These are phyloP conservation scores for Caenorhabditis sp. DNA, from an alignment of 2,888 invertebrate genomes.

Conservation along the genomic window DNA sequence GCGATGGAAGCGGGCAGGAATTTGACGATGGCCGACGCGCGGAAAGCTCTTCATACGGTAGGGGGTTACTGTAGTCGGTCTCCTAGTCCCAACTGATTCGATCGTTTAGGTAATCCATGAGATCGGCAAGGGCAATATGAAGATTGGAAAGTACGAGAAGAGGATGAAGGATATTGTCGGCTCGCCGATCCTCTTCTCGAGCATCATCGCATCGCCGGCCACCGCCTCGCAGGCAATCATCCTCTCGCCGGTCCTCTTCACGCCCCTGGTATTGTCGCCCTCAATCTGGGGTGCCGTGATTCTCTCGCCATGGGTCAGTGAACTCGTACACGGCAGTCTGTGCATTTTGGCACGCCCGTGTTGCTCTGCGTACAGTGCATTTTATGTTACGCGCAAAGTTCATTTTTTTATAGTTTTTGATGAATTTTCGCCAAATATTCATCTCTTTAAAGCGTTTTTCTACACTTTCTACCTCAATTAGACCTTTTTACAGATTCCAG, in stretches of 20 bases:
- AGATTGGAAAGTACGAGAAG: slow-evolving; percentile 46
- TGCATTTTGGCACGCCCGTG: too few relatives aligned
- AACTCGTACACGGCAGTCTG: background rate
- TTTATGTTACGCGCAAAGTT: too few relatives aligned
- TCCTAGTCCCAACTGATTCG: too few relatives aligned
- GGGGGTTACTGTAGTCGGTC: too few relatives aligned
- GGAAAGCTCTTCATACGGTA: slow-evolving; percentile 41
- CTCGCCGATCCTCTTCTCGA: slow-evolving; percentile 54
- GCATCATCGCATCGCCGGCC: slow-evolving; percentile 43
- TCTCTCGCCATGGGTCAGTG: slow-evolving; percentile 66
- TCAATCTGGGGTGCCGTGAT: slow-evolving; percentile 57
- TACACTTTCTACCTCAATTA: too few relatives aligned
- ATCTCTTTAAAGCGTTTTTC: too few relatives aligned
- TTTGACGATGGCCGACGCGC: slow-evolving; percentile 38
- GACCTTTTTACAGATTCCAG: too few relatives aligned
- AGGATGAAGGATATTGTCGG: slow-evolving; percentile 59
- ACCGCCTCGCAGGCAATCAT: slow-evolving; percentile 50
- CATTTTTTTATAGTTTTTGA: too few relatives aligned
- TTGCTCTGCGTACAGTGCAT: too few relatives aligned
- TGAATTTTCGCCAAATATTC: background rate
- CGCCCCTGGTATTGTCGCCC: slow-evolving; percentile 56
- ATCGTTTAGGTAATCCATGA: slow-evolving; percentile 46
- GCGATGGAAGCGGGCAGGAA: slow-evolving; percentile 38
- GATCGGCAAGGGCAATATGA: slow-evolving; percentile 46
- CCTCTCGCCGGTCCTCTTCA: slow-evolving; percentile 52